A percentile compares a stretch with the other conserved stretches of the same genome.
These are phyloP conservation scores for Nymphicus hollandicus DNA, from an alignment of 2,113 vertebrate genomes.

Conservation along the genomic window DNA sequence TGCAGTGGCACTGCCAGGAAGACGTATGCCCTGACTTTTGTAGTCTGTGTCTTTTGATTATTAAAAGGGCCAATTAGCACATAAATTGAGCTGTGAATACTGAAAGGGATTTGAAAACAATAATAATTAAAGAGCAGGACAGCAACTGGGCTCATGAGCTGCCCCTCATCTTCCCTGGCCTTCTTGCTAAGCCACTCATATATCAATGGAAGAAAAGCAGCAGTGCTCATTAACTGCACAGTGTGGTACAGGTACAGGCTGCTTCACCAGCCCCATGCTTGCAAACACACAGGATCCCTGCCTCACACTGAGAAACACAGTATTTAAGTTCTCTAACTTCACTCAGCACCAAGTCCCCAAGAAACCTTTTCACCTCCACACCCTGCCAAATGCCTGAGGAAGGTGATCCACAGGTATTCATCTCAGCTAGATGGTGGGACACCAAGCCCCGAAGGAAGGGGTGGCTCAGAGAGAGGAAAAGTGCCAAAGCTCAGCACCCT, in stretches of 20 bases:
- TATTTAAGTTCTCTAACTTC: background rate
- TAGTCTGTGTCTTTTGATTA: conserved; percentile 36
- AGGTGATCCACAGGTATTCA: background rate
- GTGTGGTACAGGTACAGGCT: background rate
- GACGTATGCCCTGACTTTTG: background rate
- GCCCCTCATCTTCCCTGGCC: background rate
- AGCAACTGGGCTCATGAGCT: background rate
- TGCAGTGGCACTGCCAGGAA: background rate
- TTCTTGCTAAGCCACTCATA: background rate
- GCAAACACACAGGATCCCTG: background rate
- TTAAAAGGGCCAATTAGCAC: conserved; percentile 42
- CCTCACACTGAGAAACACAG: background rate
- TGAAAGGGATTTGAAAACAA: conserved; percentile 49
- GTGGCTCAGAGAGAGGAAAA: background rate
- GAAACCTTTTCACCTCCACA: background rate
- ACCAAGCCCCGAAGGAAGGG: background rate
- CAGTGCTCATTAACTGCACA: background rate
- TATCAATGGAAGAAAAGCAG: background rate
- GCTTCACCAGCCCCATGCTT: background rate
- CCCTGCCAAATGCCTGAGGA: background rate
- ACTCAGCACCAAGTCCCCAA: background rate
- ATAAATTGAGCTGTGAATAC: conserved; percentile 58
- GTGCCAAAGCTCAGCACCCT: background rate
- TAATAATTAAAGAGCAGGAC: conserved; percentile 51
- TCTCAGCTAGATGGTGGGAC: background rate